A percentile compares a stretch with the other conserved stretches of the same genome.
These are phyloP conservation scores for Andrena chrysosceles DNA, from an alignment of 2,888 invertebrate species.

Conservation along the genomic window DNA sequence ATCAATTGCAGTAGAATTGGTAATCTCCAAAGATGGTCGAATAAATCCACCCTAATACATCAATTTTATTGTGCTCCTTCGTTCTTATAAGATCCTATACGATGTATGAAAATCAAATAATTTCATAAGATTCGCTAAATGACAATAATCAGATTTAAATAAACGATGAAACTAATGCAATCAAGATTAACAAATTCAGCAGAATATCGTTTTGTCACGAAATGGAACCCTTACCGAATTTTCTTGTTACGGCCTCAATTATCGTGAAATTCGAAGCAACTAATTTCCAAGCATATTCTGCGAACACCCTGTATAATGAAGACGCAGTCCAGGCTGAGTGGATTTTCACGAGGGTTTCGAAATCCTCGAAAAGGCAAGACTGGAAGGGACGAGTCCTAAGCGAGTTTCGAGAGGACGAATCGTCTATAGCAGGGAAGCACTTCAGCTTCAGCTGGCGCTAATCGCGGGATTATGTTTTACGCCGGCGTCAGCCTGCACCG, in stretches of 20 bases:
- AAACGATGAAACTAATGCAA: too few relatives aligned
- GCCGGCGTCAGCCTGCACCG: constrained; percentile 54
- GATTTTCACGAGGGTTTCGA: constrained; percentile 49
- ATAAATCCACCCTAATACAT: too few relatives aligned
- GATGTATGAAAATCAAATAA: not conserved
- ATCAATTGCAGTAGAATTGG: too few relatives aligned
- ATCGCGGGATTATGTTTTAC: constrained; percentile 66
- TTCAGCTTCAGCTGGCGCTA: constrained; percentile 68
- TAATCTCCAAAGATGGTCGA: too few relatives aligned
- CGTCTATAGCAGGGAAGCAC: constrained; percentile 42
- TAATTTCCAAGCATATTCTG: not conserved
- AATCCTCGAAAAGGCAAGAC: constrained; percentile 20
- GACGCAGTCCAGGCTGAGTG: constrained; percentile 38
- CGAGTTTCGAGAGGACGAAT: constrained; percentile 60
- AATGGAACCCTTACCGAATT: not conserved
- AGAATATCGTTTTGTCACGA: not conserved
- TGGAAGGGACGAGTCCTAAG: constrained; percentile 35
- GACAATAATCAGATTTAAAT: too few relatives aligned
- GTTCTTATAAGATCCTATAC: not conserved
- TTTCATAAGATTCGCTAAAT: too few relatives aligned
- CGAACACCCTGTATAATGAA: not conserved
- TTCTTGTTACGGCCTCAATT: not conserved
- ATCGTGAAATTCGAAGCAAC: not conserved
- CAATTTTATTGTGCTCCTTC: too few relatives aligned
- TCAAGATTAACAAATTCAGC: too few relatives aligned